These are phyloP conservation scores for Todus mexicanus DNA, from an alignment of 2,797 vertebrate species.

Conservation along the genomic window DNA sequence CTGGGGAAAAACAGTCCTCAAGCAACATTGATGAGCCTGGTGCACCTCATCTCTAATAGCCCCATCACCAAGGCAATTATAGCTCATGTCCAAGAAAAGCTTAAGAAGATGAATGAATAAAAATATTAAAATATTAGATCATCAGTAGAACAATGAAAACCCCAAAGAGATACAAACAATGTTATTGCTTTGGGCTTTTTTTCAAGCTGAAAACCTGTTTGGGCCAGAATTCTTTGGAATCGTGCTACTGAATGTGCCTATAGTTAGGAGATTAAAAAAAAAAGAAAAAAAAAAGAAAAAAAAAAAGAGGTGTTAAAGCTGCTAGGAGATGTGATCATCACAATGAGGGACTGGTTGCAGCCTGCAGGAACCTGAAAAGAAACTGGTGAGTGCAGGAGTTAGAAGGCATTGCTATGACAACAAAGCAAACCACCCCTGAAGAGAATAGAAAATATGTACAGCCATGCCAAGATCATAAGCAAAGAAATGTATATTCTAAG, in stretches of 20 bases:
- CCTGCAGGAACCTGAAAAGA: slow-evolving; percentile 60
- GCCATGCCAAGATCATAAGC: slow-evolving; percentile 37
- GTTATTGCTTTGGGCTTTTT: neutral
- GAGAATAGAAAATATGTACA: slow-evolving; percentile 55
- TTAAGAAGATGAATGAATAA: slow-evolving; percentile 8
- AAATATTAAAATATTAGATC: slow-evolving; percentile 13
- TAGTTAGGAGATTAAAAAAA: neutral
- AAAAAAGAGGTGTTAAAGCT: slow-evolving; percentile 1
- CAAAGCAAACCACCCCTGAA: slow-evolving; percentile 63
- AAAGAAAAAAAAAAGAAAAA: neutral
- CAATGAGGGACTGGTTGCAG: slow-evolving; percentile 53
- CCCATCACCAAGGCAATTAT: neutral
- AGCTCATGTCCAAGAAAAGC: neutral
- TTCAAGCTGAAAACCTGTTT: slow-evolving; percentile 29
- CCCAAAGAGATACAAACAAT: neutral
- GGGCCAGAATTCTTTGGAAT: slow-evolving; percentile 45
- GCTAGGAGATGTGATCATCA: slow-evolving; percentile 52
- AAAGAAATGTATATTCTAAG: slow-evolving; percentile 37
- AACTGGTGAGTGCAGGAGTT: slow-evolving; percentile 29
- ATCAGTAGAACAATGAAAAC: slow-evolving; percentile 6
- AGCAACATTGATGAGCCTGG: neutral
- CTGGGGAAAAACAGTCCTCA: neutral
- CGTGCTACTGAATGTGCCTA: slow-evolving; percentile 16
- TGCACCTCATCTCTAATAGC: neutral
- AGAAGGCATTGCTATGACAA: slow-evolving; percentile 58